Conservation (phyloP, 2,797 vertebrate species). For the Notolabrus celidotus region DNA sequence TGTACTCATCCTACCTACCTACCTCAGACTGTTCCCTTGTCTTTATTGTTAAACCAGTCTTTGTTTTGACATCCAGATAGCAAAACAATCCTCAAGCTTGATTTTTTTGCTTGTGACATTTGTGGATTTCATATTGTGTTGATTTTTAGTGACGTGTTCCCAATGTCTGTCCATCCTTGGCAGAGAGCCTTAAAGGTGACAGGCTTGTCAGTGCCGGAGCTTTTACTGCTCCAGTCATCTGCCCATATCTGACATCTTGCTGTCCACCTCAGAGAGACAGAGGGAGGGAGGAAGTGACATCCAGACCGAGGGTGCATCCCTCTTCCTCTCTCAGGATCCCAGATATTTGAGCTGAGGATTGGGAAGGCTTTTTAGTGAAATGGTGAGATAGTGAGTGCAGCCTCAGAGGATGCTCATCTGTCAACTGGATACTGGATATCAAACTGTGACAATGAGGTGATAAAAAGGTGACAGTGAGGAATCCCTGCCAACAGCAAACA, state of each 20-base stretch:
- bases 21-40: background rate
- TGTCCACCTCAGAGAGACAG: slow-evolving; percentile 52
- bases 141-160: slow-evolving; percentile 24
- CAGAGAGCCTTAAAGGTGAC: slow-evolving; percentile 52
- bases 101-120: slow-evolving; percentile 18
- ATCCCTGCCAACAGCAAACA: slow-evolving; percentile 56
- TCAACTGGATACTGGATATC: slow-evolving; percentile 54
- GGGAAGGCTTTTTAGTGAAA: slow-evolving; percentile 37
- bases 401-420: slow-evolving; percentile 60
- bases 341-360: slow-evolving; percentile 26
- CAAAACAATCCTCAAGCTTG: background rate
- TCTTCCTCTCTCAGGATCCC: slow-evolving; percentile 29
- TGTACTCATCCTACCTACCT: no score
- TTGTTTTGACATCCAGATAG: slow-evolving; percentile 2
- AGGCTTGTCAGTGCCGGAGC: slow-evolving; percentile 45
- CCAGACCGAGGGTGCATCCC: background rate
- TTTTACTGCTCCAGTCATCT: slow-evolving; percentile 57
- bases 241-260: slow-evolving; percentile 57
- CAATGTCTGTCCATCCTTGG: slow-evolving; percentile 32
- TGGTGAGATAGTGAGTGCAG: slow-evolving; percentile 41
- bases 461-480: slow-evolving; percentile 73
- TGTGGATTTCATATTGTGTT: slow-evolving; percentile 16
- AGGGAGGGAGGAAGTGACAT: slow-evolving; percentile 50
- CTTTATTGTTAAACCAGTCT: background rate
- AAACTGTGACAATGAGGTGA: slow-evolving; percentile 74